Percentiles rank a stretch among this genome's conserved stretches.
These are phyloP conservation scores for Eucriotettix oculatus DNA, from an alignment of 2,888 invertebrate genomes.

Conservation along the genomic window DNA sequence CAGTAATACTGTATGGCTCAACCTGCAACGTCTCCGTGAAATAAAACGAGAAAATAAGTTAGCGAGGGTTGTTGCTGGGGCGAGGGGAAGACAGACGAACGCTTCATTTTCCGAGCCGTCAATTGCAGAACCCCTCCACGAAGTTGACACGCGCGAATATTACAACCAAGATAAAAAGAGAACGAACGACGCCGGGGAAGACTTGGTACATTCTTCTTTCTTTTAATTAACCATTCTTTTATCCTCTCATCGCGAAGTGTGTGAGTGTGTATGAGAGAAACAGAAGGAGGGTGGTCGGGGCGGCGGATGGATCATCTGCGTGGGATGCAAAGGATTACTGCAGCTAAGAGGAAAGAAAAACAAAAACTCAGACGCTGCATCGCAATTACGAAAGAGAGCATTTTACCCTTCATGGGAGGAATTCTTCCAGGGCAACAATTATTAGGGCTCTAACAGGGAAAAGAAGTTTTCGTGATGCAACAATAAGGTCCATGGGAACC, in stretches of 20 bases:
- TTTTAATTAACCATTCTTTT: constrained; percentile 8
- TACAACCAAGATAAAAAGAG: constrained; percentile 3
- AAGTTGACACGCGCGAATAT: constrained; percentile 10
- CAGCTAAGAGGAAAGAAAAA: neutral
- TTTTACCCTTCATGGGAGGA: neutral
- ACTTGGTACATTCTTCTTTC: neutral
- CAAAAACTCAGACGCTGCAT: neutral
- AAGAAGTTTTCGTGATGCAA: constrained; percentile 3
- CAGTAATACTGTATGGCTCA: too few relatives aligned
- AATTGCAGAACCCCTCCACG: constrained; percentile 13
- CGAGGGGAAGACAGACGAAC: constrained; percentile 5
- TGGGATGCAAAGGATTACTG: too few relatives aligned
- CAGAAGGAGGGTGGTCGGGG: neutral
- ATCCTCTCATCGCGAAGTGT: neutral
- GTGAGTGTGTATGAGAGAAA: neutral
- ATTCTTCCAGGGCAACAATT: neutral
- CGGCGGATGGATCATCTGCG: too few relatives aligned
- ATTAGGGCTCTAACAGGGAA: neutral
- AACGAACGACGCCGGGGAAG: neutral
- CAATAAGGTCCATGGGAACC: constrained; percentile 13
- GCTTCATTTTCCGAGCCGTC: constrained; percentile 16
- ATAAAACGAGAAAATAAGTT: neutral
- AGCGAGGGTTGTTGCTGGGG: constrained; percentile 1
- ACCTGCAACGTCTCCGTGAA: neutral
- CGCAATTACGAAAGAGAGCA: neutral